A percentile compares a stretch with the other conserved stretches of the same genome.
Conservation (phyloP, 2,888 invertebrate genomes). For the Cyclophora punctaria region DNA sequence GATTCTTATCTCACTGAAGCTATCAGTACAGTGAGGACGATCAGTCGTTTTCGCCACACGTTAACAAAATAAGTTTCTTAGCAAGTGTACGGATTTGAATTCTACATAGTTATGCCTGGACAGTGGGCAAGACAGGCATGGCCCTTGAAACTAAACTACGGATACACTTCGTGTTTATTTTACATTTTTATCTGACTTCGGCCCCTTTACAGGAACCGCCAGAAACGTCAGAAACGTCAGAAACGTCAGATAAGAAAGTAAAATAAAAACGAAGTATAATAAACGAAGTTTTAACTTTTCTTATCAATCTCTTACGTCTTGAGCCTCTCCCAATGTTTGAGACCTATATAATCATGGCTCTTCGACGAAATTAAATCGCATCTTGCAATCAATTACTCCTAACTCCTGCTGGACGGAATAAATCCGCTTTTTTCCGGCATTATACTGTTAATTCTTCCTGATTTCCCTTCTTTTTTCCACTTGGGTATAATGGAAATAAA, state of each 20-base stretch:
- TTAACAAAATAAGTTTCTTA: too few relatives aligned
- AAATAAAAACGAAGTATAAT: too few relatives aligned
- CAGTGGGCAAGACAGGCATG: too few relatives aligned
- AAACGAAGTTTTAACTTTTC: too few relatives aligned
- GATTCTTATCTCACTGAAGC: too few relatives aligned
- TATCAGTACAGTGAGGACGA: too few relatives aligned
- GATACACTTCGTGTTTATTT: too few relatives aligned
- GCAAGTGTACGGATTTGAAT: too few relatives aligned
- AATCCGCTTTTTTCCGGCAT: constrained; percentile 27
- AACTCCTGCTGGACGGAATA: constrained; percentile 17
- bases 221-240: not conserved
- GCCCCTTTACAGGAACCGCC: too few relatives aligned
- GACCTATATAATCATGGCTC: constrained; percentile 27
- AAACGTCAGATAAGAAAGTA: not conserved
- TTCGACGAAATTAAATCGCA: constrained; percentile 35
- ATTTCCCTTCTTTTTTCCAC: not conserved
- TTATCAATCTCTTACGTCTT: not conserved
- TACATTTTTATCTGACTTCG: too few relatives aligned
- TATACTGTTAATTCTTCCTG: constrained; percentile 21
- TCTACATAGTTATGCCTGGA: too few relatives aligned
- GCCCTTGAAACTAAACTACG: not conserved
- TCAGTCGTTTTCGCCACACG: too few relatives aligned
- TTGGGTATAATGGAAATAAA: not conserved
- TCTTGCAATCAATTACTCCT: constrained; percentile 34
- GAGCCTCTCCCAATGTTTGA: constrained; percentile 15